phyloP scores from a whole-genome alignment of 2,888 invertebrate species.

The Polydesmus complanatus region DNA sequence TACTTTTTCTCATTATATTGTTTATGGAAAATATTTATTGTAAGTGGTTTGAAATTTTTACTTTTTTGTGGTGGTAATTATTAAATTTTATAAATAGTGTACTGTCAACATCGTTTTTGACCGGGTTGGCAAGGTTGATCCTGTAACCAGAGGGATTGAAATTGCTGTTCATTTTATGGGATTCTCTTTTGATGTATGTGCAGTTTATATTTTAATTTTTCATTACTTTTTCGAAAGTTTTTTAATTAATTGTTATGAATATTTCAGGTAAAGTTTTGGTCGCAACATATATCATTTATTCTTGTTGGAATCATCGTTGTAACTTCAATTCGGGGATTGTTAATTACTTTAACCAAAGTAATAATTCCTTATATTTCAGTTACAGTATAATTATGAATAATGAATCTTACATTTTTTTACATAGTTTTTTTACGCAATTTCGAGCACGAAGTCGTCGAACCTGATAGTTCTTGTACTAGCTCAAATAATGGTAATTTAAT shows the following conservation, averaged over 20 bases:
- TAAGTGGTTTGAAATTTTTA: constrained; percentile 39
- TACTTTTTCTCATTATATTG: constrained; percentile 98
- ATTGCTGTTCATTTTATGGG: constrained; percentile 95
- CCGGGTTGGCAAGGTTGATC: constrained; percentile 95
- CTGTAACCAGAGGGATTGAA: constrained; percentile 90
- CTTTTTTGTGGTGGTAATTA: background rate
- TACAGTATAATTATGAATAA: background rate
- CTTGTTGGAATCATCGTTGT: constrained; percentile 95
- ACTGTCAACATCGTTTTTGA: constrained; percentile 98
- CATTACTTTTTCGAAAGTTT: background rate
- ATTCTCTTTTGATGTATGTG: constrained; percentile 55
- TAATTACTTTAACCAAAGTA: constrained; percentile 94
- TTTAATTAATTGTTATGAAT: background rate
- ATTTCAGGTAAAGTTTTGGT: constrained; percentile 72
- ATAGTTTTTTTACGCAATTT: constrained; percentile 98
- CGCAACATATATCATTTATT: constrained; percentile 94
- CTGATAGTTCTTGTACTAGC: constrained; percentile 91
- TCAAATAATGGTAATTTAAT: constrained; percentile 72
- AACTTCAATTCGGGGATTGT: constrained; percentile 87
- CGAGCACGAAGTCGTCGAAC: constrained; percentile 95
- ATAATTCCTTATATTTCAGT: background rate
- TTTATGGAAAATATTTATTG: constrained; percentile 97
- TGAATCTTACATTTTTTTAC: constrained; percentile 29
- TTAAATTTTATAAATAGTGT: constrained; percentile 48
- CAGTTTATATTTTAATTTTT: constrained; percentile 4